Evolutionary conservation across 2,888 invertebrate genomes (phyloP).

Genomic region (Myopa tessellatipennis): DNA sequence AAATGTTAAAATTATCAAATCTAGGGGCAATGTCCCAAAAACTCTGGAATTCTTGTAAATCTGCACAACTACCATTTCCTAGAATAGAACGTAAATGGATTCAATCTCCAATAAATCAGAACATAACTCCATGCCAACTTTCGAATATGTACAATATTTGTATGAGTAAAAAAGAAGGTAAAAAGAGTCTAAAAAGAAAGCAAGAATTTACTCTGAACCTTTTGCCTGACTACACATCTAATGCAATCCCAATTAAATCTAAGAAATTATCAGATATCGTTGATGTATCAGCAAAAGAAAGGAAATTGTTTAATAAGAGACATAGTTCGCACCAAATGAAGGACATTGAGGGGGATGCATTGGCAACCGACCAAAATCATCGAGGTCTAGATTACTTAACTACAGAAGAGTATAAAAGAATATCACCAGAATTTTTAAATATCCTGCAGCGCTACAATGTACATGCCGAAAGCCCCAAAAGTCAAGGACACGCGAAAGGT

Average conservation of each 20-base stretch:
- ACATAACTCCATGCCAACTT: not conserved
- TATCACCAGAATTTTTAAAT: slow-evolving; percentile 42
- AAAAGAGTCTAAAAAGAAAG: too few species aligned
- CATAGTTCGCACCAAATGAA: too few species aligned
- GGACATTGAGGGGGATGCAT: not conserved
- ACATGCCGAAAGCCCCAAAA: not conserved
- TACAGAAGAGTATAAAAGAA: slow-evolving; percentile 36
- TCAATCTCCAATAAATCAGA: not conserved
- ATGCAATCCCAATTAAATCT: too few species aligned
- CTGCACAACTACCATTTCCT: not conserved
- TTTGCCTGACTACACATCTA: slow-evolving; percentile 7
- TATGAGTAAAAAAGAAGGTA: not conserved
- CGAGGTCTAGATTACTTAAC: not conserved
- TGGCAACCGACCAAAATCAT: not conserved
- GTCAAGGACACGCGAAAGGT: not conserved
- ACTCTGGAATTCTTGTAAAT: not conserved
- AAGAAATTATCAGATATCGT: too few species aligned
- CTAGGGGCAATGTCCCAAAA: not conserved
- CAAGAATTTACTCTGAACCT: slow-evolving; percentile 1
- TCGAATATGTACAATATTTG: not conserved
- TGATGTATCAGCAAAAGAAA: too few species aligned
- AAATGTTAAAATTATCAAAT: slow-evolving; percentile 12
- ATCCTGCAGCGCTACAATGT: slow-evolving; percentile 21
- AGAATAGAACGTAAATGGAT: not conserved
- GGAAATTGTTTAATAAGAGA: too few species aligned